phyloP scores from a whole-genome alignment of 2,888 invertebrate genomes.

The Beris morrisii region DNA sequence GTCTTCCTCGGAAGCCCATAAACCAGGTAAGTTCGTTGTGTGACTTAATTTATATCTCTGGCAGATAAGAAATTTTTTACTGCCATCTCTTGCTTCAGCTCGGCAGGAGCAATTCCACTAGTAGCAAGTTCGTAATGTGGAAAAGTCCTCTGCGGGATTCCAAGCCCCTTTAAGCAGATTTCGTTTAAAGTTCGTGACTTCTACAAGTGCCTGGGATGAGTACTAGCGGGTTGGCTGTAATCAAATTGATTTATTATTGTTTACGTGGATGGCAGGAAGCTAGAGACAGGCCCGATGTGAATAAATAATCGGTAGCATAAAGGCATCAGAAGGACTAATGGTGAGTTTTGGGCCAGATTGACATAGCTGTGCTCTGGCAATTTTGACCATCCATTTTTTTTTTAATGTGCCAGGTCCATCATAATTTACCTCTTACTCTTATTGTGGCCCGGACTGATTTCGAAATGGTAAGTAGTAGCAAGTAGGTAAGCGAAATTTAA shows the following conservation, averaged over 20 bases:
- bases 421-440: too few species aligned
- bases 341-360: not conserved
- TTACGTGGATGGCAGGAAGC: slow-evolving; percentile 31
- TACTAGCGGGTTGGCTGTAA: slow-evolving; percentile 9
- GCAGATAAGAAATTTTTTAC: slow-evolving; percentile 26
- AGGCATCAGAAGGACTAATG: not conserved
- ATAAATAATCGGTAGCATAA: slow-evolving; percentile 26
- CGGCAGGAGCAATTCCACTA: not conserved
- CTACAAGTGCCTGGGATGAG: slow-evolving; percentile 11
- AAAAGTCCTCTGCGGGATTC: not conserved
- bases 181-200: slow-evolving; percentile 26
- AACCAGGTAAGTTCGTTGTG: slow-evolving; percentile 24
- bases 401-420: not conserved
- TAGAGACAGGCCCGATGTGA: slow-evolving; percentile 28
- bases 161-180: not conserved
- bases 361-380: not conserved
- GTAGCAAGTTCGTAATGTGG: not conserved
- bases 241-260: slow-evolving; percentile 36
- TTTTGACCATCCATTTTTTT: slow-evolving; percentile 13
- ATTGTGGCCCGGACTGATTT: too few species aligned
- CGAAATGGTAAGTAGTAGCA: too few species aligned
- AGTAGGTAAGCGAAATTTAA: slow-evolving; percentile 29
- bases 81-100: slow-evolving; percentile 8
- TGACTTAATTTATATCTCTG: slow-evolving; percentile 34
- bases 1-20: slow-evolving; percentile 3